Base-by-base conservation (phyloP, 2,113 vertebrate species). In the Ailuropoda melanoleuca region DNA sequence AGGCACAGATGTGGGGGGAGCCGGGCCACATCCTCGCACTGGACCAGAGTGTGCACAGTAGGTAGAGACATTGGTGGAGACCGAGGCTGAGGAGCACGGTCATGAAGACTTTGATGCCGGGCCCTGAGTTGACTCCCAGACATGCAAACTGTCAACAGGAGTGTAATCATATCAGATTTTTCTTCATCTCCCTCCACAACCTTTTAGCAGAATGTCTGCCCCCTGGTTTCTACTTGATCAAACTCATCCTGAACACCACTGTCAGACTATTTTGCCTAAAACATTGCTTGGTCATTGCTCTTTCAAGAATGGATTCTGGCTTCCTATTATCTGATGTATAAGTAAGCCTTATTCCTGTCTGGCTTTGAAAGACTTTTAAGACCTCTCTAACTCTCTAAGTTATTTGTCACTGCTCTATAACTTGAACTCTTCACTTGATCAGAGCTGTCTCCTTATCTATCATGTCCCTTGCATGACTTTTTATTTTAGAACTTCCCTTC, bases 221-320 rank as follows among this genome's bases (percentile, higher is more conserved):
- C 34, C 64, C 55, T 29, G 43, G 46, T 68, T 95, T 91, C 58
- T 43, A 17, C 84, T 68, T 88, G 85, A 82, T n/a, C 66, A 62
- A 88, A 68, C 6, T 24, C 64, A 72, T 50, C 62, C 70, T 88
- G 62, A 94, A 84, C 46, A 81, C 48, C 46, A 74, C 19, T 26
- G 24, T 82, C 91, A 80, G 75, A 31, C 26, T 66, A 43, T 68
- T 78, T 87, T 64, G 11, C 14, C 53, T 60, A 8, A 91, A 84
- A 72, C 29, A n/a, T 23, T 87, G 39, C 34, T 97, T 89, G 84
- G 74, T 55, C 43, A 53, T 26, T 50, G 26, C 12, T n/a, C 46
- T 46, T 14, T 56, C 15, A 88, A 17, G 46, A 82, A 56, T 48
- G 6, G 78, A 74, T 26, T 7, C 6, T 88, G 53, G 48, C 75